These are phyloP conservation scores for Palythoa grandiflora DNA, from an alignment of 92 coral and sea anemone species.

Conservation along the genomic window DNA sequence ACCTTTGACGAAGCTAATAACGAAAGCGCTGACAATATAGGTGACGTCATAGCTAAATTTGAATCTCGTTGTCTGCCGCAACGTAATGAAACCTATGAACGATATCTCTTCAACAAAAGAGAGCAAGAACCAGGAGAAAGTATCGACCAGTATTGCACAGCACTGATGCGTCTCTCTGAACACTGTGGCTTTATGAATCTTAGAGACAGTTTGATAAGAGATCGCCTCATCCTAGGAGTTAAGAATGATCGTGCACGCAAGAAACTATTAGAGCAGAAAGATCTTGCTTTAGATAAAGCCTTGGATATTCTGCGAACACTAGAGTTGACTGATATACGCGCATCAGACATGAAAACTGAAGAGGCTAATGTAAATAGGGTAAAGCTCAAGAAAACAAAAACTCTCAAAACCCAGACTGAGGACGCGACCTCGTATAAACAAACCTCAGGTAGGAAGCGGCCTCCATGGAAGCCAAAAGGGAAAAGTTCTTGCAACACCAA, in stretches of 20 bases:
- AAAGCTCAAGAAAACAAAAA: slow-evolving; percentile 2
- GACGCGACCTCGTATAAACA: too few relatives aligned
- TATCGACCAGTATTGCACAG: too few relatives aligned
- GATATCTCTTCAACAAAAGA: too few relatives aligned
- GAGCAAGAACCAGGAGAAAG: background rate
- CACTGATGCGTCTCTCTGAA: slow-evolving; percentile 49
- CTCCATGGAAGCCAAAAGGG: too few relatives aligned
- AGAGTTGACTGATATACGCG: slow-evolving; percentile 33
- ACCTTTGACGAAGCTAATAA: slow-evolving; percentile 32
- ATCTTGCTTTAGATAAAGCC: slow-evolving; percentile 12
- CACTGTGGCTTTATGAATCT: slow-evolving; percentile 22
- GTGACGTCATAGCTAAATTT: slow-evolving; percentile 44
- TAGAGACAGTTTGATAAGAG: too few relatives aligned
- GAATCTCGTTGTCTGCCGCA: slow-evolving; percentile 54
- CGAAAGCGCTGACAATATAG: slow-evolving; percentile 42
- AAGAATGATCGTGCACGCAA: background rate
- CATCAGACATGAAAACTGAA: slow-evolving; percentile 42
- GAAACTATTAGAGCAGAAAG: slow-evolving; percentile 17
- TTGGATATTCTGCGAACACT: slow-evolving; percentile 27
- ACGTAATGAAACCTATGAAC: slow-evolving; percentile 4
- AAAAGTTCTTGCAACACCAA: too few relatives aligned
- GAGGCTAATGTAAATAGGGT: slow-evolving; percentile 42
- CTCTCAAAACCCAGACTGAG: too few relatives aligned
- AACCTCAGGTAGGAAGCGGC: too few relatives aligned
- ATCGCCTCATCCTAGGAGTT: too few relatives aligned